These are phyloP conservation scores for Ischnura elegans DNA, from an alignment of 2,888 invertebrate genomes.

Conservation along the genomic window DNA sequence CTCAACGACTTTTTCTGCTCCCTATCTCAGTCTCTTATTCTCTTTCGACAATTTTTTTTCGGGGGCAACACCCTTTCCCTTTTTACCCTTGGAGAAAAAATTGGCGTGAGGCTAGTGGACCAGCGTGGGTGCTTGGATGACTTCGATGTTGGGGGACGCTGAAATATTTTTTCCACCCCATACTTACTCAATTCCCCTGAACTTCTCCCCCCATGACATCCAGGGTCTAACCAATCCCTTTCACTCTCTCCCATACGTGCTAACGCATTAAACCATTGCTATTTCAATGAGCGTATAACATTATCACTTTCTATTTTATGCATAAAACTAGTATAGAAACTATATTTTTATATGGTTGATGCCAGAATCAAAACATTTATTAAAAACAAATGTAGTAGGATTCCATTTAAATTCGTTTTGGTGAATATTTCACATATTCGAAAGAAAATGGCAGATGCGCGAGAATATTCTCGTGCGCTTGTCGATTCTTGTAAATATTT, in stretches of 20 bases:
- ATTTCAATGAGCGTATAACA: constrained; percentile 47
- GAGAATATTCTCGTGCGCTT: too few relatives aligned
- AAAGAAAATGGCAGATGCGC: too few relatives aligned
- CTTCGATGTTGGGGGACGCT: neutral
- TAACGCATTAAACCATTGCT: neutral
- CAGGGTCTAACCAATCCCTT: neutral
- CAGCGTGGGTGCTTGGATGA: neutral
- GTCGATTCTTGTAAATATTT: too few relatives aligned
- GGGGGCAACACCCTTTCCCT: neutral
- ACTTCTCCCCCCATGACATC: neutral
- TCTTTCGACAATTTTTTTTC: neutral
- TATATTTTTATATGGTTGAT: too few relatives aligned
- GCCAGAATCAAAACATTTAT: too few relatives aligned
- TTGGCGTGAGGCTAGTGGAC: neutral
- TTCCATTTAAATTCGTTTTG: too few relatives aligned
- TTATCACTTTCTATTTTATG: neutral
- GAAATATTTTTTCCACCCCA: neutral
- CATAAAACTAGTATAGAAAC: too few relatives aligned
- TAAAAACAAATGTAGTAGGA: too few relatives aligned
- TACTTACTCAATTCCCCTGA: neutral
- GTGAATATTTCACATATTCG: too few relatives aligned
- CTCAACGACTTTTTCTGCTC: neutral
- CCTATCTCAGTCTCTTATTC: neutral
- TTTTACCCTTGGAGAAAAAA: neutral
- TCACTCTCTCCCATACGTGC: neutral